Percentiles rank a stretch among this genome's conserved stretches.
These are phyloP conservation scores for Charadrius vociferus DNA, from an alignment of 2,113 vertebrate species.

Conservation along the genomic window DNA sequence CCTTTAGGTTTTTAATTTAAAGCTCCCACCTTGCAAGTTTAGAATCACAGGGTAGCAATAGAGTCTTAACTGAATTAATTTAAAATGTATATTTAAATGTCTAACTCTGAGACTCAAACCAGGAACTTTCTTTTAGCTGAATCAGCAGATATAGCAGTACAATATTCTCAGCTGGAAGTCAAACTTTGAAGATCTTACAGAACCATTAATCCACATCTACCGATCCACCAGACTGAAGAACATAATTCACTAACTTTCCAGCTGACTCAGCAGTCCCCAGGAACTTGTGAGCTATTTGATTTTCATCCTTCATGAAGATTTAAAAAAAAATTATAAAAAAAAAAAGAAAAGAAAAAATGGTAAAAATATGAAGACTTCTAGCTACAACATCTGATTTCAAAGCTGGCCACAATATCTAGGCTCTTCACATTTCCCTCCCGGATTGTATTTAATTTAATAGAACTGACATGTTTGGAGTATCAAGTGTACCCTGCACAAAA, in stretches of 20 bases:
- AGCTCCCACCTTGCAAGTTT: not conserved
- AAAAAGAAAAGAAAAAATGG: not conserved
- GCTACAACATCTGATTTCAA: not conserved
- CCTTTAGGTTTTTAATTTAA: not conserved
- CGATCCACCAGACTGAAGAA: not conserved
- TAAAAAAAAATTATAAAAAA: no score
- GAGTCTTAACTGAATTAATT: not conserved
- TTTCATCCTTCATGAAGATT: not conserved
- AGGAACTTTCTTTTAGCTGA: not conserved
- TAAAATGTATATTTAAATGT: not conserved
- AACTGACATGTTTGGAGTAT: not conserved
- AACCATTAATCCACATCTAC: not conserved
- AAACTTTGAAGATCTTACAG: not conserved
- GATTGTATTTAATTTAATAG: not conserved
- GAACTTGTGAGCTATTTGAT: not conserved
- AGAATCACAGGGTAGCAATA: not conserved
- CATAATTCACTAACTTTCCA: conserved; percentile 13
- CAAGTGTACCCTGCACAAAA: not conserved
- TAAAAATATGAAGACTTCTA: not conserved
- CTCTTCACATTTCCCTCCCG: not conserved
- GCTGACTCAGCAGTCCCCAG: not conserved
- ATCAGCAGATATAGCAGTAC: not conserved
- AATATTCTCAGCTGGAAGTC: not conserved
- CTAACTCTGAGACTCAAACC: not conserved
- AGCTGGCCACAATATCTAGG: not conserved